Evolutionary conservation across 2,797 vertebrate genomes (phyloP), one percentile per base, ranked within the genome.

Genomic region (Melanotaenia trifasciata): DNA sequence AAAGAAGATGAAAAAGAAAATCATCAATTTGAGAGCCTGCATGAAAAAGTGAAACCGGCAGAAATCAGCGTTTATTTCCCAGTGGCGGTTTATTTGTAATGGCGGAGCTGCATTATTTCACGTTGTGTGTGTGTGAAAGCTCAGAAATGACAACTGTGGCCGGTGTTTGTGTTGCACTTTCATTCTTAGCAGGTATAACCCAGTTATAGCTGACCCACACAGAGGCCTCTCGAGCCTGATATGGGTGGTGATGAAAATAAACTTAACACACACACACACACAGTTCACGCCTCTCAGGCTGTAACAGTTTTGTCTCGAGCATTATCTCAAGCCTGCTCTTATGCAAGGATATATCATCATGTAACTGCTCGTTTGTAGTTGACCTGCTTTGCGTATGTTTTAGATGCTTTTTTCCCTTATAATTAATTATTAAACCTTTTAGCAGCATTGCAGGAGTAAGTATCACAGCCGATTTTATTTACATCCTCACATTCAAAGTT

Each of bases 271-370:
- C 40, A 43, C 38, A 70, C 81, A 84, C 43, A 58, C 76, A 78
- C 72, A 90, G 86, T 83, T 87, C 76, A 89, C 89, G 77, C 86
- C 89, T 90, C 88, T 86, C 35, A 36, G 75, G 18, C 74, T 78
- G 66, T 76, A 38, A 82, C 72, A 47, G 80, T 83, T 82, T 84
- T 81, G 80, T 86, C 71, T 82, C 53, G 12, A 47, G 76, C 58
- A 67, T 76, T 76, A 78, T 79, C 13, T 51, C 62, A 45, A 56
- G 78, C 84, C 78, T 73, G 74, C 5, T 24, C 78, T 85, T 77
- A 56, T 76, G 33, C 58, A 12, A 79, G 83, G 87, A 86, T 81
- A 58, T 76, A 84, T 78, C 87, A 84, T 85, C 82, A 85, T 82
- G 84, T 61, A 70, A 85, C 85, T 73, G 75, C 84, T 82, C 72